Evolutionary conservation across 2,888 invertebrate genomes (phyloP).

Genomic region (Orthosia incerta): DNA sequence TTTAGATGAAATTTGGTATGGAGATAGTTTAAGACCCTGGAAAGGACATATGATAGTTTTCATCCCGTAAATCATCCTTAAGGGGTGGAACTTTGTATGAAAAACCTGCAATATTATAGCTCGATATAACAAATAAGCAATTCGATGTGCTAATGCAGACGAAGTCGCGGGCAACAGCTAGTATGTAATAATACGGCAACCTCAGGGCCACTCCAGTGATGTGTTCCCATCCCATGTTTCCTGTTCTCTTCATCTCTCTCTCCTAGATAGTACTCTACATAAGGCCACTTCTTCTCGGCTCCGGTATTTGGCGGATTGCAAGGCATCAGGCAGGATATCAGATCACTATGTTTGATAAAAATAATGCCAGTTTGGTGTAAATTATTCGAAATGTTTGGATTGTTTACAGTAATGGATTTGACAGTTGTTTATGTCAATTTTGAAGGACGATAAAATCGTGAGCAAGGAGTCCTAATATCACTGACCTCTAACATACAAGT

Average conservation of each 20-base stretch:
- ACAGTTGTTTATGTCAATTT: slow-evolving; percentile 5
- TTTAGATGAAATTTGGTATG: no score
- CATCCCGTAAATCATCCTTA: no score
- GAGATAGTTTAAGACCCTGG: no score
- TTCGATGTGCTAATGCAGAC: no score
- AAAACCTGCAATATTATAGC: no score
- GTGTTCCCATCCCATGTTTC: slow-evolving; percentile 68
- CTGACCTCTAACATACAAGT: no score
- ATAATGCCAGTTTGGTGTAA: slow-evolving; percentile 1
- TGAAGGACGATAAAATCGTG: no score
- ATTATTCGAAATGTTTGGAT: slow-evolving; percentile 10
- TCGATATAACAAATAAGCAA: no score
- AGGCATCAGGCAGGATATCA: slow-evolving; percentile 22
- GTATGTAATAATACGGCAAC: slow-evolving; percentile 52
- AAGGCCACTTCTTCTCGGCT: slow-evolving; percentile 73
- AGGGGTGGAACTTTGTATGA: no score
- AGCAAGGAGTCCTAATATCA: no score
- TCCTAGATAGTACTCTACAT: slow-evolving; percentile 83
- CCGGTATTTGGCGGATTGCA: slow-evolving; percentile 64
- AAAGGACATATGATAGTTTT: no score
- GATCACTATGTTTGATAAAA: background rate
- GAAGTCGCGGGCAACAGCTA: no score
- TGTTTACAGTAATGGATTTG: slow-evolving; percentile 4
- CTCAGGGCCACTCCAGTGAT: slow-evolving; percentile 83
- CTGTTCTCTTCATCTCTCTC: slow-evolving; percentile 74